A percentile compares a stretch with the other conserved stretches of the same genome.
phyloP scores from a whole-genome alignment of 2,113 vertebrate genomes.

The Lipotes vexillifer region DNA sequence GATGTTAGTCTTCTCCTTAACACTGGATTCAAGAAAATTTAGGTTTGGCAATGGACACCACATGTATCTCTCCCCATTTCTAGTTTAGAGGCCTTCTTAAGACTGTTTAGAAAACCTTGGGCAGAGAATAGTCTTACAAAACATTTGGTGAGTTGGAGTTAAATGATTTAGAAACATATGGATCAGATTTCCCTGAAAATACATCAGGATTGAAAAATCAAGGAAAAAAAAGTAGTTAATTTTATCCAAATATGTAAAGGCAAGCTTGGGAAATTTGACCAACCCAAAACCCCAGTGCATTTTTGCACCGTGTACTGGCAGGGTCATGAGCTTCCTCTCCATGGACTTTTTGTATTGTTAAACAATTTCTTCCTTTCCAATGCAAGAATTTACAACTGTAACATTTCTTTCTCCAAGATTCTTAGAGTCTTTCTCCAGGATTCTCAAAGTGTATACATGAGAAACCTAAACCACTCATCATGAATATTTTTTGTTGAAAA shows the following conservation, averaged over 20 bases:
- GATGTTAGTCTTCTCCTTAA: conserved; percentile 6
- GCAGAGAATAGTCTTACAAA: conserved; percentile 55
- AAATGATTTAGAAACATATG: conserved; percentile 65
- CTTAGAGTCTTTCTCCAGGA: not conserved
- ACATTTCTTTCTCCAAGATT: not conserved
- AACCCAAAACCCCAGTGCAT: not conserved
- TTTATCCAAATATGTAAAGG: conserved; percentile 51
- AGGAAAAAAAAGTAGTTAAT: conserved; percentile 16
- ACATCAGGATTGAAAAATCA: conserved; percentile 63
- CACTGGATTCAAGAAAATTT: conserved; percentile 30
- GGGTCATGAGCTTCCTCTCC: not conserved
- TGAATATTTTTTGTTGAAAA: not conserved
- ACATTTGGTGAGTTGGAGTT: conserved; percentile 62
- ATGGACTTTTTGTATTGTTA: not conserved
- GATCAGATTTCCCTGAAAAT: conserved; percentile 55
- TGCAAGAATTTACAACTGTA: not conserved
- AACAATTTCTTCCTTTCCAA: not conserved
- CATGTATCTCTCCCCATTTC: not conserved
- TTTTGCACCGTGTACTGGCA: not conserved
- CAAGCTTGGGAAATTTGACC: conserved; percentile 33
- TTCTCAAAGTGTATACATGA: not conserved
- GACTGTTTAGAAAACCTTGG: conserved; percentile 26
- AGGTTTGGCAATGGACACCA: not conserved
- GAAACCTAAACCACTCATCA: not conserved
- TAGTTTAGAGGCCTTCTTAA: conserved; percentile 13